These are phyloP conservation scores for Xiphorhynchus erythropygius DNA, from an alignment of 2,797 vertebrate genomes.

Conservation along the genomic window DNA sequence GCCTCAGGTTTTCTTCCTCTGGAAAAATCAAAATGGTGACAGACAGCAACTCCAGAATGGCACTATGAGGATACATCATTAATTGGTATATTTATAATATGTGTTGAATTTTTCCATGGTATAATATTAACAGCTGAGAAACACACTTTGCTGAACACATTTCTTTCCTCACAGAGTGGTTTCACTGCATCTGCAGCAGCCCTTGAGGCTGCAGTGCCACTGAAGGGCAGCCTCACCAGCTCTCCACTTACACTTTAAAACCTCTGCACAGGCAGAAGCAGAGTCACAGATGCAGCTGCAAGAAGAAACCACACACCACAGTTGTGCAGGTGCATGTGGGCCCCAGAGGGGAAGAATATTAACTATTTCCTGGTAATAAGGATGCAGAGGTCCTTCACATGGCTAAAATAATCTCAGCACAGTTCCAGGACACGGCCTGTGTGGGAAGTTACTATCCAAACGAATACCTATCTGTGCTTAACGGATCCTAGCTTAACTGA, in stretches of 20 bases:
- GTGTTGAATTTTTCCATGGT: neutral
- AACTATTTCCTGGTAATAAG: slow-evolving; percentile 78
- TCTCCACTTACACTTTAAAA: slow-evolving; percentile 72
- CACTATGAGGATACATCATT: neutral
- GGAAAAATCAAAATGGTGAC: neutral
- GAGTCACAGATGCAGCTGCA: slow-evolving; percentile 78
- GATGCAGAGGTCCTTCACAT: slow-evolving; percentile 20
- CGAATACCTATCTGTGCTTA: neutral
- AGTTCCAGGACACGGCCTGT: neutral
- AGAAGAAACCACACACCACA: slow-evolving; percentile 81
- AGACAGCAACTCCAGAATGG: neutral
- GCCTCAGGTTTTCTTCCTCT: neutral
- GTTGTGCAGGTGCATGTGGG: slow-evolving; percentile 79
- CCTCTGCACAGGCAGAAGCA: slow-evolving; percentile 54
- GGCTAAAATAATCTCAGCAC: neutral
- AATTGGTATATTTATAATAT: neutral
- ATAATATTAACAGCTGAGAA: neutral
- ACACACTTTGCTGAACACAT: neutral
- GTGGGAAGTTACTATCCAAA: neutral
- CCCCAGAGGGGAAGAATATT: slow-evolving; percentile 73
- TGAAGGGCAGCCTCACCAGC: slow-evolving; percentile 56
- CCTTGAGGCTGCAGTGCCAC: slow-evolving; percentile 63
- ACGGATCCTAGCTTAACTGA: neutral
- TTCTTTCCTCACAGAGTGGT: slow-evolving; percentile 10
- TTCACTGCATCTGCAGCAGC: slow-evolving; percentile 46